These are phyloP conservation scores for Lycaena phlaeas DNA, from an alignment of 2,888 invertebrate species.

Conservation along the genomic window DNA sequence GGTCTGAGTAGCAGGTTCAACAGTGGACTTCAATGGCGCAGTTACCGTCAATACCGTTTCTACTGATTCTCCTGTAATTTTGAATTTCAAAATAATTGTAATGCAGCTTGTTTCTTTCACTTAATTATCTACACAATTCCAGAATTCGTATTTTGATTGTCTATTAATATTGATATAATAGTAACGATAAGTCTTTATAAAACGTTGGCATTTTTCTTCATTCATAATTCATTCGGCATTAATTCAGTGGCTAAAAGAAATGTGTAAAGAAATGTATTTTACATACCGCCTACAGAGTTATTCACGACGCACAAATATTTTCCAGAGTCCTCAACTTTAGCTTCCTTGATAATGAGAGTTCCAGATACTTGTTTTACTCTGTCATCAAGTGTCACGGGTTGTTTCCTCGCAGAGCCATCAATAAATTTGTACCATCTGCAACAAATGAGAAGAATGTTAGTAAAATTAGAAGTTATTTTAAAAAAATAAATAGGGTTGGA, in stretches of 20 bases:
- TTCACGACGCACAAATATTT: constrained; percentile 95
- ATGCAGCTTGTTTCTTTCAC: no score
- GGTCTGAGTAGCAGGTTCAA: constrained; percentile 92
- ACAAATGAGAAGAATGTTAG: constrained; percentile 67
- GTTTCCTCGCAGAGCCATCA: constrained; percentile 88
- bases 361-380: constrained; percentile 94
- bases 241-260: no score
- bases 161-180: no score
- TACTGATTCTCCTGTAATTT: constrained; percentile 91
- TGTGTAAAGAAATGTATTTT: background rate
- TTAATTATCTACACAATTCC: no score
- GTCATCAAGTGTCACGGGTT: constrained; percentile 91
- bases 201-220: no score
- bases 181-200: no score
- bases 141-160: no score
- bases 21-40: constrained; percentile 88
- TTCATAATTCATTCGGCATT: no score
- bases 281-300: constrained; percentile 88
- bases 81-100: no score
- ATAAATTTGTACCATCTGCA: constrained; percentile 96
- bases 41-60: constrained; percentile 94
- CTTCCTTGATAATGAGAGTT: constrained; percentile 92
- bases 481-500: no score
- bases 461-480: no score
- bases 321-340: constrained; percentile 93